phyloP scores from a whole-genome alignment of 2,888 invertebrate species.

The Xestia xanthographa region DNA sequence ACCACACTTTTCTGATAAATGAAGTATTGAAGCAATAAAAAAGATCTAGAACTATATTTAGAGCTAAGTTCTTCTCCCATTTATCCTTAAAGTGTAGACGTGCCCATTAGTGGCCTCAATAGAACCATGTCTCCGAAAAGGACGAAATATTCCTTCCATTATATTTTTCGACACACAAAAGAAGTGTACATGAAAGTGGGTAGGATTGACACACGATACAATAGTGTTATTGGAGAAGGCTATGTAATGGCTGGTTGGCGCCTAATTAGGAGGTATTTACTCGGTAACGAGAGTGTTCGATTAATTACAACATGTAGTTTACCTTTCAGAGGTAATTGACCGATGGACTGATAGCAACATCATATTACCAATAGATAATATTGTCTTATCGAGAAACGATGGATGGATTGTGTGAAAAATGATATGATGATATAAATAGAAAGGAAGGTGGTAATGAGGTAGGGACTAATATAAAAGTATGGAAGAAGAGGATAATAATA shows the following conservation, averaged over 20 bases:
- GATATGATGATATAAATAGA: background rate
- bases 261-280: constrained; percentile 37
- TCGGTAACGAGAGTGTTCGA: constrained; percentile 23
- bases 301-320: constrained; percentile 45
- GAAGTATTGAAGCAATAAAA: constrained; percentile 16
- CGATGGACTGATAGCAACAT: background rate
- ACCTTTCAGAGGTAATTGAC: constrained; percentile 46
- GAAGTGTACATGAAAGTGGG: background rate
- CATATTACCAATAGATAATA: background rate
- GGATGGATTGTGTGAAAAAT: background rate
- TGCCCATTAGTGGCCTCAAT: constrained; percentile 36
- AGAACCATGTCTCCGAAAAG: constrained; percentile 10
- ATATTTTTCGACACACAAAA: constrained; percentile 11
- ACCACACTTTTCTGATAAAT: background rate
- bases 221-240: constrained; percentile 42
- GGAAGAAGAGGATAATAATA: background rate
- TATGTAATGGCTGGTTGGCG: constrained; percentile 36
- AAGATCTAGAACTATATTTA: constrained; percentile 15
- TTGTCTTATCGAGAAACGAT: background rate
- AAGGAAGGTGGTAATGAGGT: background rate
- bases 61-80: constrained; percentile 3
- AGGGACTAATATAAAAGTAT: no score
- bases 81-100: constrained; percentile 14
- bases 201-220: constrained; percentile 34
- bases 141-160: background rate